These are phyloP conservation scores for Uromys caudimaculatus DNA, from an alignment of 2,797 vertebrate species.

Conservation along the genomic window DNA sequence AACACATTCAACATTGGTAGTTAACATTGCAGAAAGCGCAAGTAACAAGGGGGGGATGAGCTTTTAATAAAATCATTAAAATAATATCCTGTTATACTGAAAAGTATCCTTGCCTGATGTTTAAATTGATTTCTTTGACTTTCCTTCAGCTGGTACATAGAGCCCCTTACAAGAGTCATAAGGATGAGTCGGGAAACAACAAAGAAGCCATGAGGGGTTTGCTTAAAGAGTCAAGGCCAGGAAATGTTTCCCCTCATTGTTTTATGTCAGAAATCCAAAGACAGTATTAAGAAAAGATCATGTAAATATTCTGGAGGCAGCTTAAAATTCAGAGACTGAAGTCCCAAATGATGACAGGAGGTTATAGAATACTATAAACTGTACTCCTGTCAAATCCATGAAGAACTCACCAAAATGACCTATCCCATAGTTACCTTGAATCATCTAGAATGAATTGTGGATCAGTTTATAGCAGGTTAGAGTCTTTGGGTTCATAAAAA, in stretches of 20 bases:
- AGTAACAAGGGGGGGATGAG: not conserved
- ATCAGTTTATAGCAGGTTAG: not conserved
- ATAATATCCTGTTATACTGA: not conserved
- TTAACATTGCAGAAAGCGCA: not conserved
- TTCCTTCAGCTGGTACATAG: not conserved
- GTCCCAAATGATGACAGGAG: not conserved
- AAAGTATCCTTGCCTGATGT: not conserved
- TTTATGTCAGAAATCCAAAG: not conserved
- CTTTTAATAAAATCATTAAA: not conserved
- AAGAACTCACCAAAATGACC: not conserved
- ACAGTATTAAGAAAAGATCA: not conserved
- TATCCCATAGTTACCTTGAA: not conserved
- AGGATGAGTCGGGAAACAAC: not conserved
- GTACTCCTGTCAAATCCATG: not conserved
- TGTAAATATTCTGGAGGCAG: not conserved
- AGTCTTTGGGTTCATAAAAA: not conserved
- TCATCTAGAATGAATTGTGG: not conserved
- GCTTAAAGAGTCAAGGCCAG: not conserved
- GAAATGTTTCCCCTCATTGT: not conserved
- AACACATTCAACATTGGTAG: not conserved
- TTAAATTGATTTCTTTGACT: not conserved
- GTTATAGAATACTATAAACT: not conserved
- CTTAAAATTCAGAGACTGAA: not conserved
- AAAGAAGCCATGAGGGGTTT: not conserved
- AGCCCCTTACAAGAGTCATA: not conserved